Evolutionary conservation across 2,888 invertebrate species (phyloP).

Genomic region (Scaptomyza flava): DNA sequence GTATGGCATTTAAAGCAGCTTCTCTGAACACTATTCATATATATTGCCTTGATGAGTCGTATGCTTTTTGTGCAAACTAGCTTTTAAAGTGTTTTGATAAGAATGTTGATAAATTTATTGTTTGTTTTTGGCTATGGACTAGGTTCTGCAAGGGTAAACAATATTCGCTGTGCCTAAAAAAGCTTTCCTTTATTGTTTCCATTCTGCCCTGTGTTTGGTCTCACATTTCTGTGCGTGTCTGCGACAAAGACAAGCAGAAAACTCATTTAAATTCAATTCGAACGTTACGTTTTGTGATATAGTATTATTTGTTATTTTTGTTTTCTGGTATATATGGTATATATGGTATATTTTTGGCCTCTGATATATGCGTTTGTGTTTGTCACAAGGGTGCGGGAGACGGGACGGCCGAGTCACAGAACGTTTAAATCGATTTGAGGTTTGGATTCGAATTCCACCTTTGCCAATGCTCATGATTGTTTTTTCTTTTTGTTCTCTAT

Average conservation of each 20-base stretch:
- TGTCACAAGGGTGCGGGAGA: constrained; percentile 50
- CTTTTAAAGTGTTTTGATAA: too few relatives aligned
- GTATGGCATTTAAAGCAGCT: neutral
- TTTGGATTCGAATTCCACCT: constrained; percentile 57
- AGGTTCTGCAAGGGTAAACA: neutral
- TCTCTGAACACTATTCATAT: neutral
- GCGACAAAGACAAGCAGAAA: constrained; percentile 47
- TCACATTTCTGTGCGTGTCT: constrained; percentile 31
- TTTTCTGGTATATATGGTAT: constrained; percentile 18
- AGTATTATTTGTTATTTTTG: constrained; percentile 40
- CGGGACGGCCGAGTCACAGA: constrained; percentile 58
- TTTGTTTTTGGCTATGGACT: neutral
- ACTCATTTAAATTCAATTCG: constrained; percentile 79
- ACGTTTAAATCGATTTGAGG: constrained; percentile 72
- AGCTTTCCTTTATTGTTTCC: neutral
- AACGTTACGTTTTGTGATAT: constrained; percentile 69
- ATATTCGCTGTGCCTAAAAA: neutral
- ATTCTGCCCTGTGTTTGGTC: neutral
- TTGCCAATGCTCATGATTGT: constrained; percentile 42
- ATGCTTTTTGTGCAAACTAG: too few relatives aligned
- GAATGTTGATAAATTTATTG: neutral
- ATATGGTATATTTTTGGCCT: constrained; percentile 50
- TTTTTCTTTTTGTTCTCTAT: constrained; percentile 39
- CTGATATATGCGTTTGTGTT: constrained; percentile 49
- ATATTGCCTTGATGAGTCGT: too few relatives aligned